Evolutionary conservation across 1,140 invertebrate species (phyloP), one percentile per base, ranked within the genome.

Genomic region (Sitobion miscanthi): DNA sequence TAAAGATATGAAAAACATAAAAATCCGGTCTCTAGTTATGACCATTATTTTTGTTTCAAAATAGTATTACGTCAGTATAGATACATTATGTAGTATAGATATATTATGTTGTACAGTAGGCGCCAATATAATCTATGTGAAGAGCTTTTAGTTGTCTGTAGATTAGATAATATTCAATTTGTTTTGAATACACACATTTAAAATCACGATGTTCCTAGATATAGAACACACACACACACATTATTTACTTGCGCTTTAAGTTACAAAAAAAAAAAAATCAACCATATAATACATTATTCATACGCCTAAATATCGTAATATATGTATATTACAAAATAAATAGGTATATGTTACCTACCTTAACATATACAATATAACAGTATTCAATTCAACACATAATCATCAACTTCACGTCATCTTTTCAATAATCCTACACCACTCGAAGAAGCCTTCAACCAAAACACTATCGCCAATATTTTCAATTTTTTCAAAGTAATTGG

Each of bases 121-220:
- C 49, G 49, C 87, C 85, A 86, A 86, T 42, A 86, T 86, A 86
- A 86, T 86, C 85, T 47, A 47, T 30, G 42, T 86, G 25, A 86
- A 86, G 85, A 86, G 30, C 45, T 86, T 86, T 86, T n/a, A 86
- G 85, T 86, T 49, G 42, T 86, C 85, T 86, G 85, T n/a, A 86
- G 85, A 86, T 86, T 47, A 86, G 85, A 86, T 86, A 86, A 47
- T 86, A 86, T 47, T 86, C 1, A 86, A 86, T 47, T 86, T 86
- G 30, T 86, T 86, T 86, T 47, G 11, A 86, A 86, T 47, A 47
- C 23, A 86, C 30, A 86, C 45, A 86, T n/a, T 47, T 47, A 49
- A 86, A 86, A 86, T 86, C 85, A 86, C 38, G 38, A 85, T 42
- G 42, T 85, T 25, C 83, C 3, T 77, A 6, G 62, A 20, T 77